phyloP scores from a whole-genome alignment of 2,888 invertebrate genomes.

The Cloeon dipterum region DNA sequence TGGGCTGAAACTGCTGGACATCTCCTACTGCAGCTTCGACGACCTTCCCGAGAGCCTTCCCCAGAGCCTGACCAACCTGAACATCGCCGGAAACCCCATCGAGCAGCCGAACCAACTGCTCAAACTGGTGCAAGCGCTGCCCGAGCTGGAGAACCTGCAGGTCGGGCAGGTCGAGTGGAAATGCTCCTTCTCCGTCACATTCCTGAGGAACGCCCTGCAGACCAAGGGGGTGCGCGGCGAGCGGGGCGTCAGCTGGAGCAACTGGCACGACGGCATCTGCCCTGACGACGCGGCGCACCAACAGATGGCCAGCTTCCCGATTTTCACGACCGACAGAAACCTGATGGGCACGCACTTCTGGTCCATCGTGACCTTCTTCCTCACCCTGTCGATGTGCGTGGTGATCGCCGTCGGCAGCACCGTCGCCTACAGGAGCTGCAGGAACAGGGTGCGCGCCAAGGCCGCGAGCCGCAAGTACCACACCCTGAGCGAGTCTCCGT shows the following conservation, averaged over 20 bases:
- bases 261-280: no score
- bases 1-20: neutral
- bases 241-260: no score
- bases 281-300: no score
- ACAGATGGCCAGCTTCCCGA: no score
- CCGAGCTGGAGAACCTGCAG: neutral
- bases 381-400: neutral
- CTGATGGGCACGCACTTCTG: neutral
- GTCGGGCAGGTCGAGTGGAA: neutral
- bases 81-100: neutral
- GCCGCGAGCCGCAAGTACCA: neutral
- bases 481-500: neutral
- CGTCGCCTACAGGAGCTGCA: neutral
- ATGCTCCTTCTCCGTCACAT: no score
- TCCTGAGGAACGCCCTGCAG: no score
- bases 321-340: no score
- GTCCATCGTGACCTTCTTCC: neutral
- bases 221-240: no score
- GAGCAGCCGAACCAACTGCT: neutral
- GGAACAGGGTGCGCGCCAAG: neutral
- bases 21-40: neutral
- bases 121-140: neutral
- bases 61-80: neutral
- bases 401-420: neutral
- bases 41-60: neutral